Percentiles rank a stretch among this genome's conserved stretches.
Evolutionary conservation across 2,888 invertebrate species (phyloP).

Genomic region (Eristalis intricaria): DNA sequence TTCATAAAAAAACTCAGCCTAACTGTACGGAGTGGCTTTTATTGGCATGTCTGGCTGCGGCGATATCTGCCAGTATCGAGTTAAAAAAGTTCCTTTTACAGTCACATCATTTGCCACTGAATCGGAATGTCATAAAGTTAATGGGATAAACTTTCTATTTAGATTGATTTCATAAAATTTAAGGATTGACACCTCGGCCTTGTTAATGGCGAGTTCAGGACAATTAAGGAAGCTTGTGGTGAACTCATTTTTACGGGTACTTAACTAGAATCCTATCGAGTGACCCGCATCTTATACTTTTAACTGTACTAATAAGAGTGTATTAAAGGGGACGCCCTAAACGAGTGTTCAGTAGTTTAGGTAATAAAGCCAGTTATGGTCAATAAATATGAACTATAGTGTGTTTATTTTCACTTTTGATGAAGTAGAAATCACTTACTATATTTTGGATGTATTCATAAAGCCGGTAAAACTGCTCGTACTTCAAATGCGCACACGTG

Average conservation of each 20-base stretch:
- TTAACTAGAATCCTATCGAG: background rate
- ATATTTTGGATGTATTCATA: too few relatives aligned
- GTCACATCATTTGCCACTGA: conserved; percentile 9
- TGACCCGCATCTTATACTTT: background rate
- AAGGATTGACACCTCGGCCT: conserved; percentile 12
- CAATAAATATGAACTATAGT: background rate
- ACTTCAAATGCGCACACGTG: too few relatives aligned
- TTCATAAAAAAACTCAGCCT: conserved; percentile 15
- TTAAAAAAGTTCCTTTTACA: conserved; percentile 10
- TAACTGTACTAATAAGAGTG: background rate
- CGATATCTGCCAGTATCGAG: background rate
- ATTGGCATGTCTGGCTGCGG: background rate
- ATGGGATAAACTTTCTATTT: conserved; percentile 21
- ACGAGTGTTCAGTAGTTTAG: background rate
- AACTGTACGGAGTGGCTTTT: background rate
- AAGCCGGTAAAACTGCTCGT: too few relatives aligned
- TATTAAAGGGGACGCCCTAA: background rate
- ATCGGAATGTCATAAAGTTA: conserved; percentile 31
- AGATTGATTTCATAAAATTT: conserved; percentile 17
- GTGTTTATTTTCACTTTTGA: background rate
- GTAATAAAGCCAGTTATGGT: background rate
- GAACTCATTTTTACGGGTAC: background rate
- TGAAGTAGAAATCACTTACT: too few relatives aligned
- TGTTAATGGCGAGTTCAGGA: background rate
- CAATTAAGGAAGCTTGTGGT: conserved; percentile 12